phyloP scores from a whole-genome alignment of 2,888 invertebrate genomes.

The Encarsia formosa region DNA sequence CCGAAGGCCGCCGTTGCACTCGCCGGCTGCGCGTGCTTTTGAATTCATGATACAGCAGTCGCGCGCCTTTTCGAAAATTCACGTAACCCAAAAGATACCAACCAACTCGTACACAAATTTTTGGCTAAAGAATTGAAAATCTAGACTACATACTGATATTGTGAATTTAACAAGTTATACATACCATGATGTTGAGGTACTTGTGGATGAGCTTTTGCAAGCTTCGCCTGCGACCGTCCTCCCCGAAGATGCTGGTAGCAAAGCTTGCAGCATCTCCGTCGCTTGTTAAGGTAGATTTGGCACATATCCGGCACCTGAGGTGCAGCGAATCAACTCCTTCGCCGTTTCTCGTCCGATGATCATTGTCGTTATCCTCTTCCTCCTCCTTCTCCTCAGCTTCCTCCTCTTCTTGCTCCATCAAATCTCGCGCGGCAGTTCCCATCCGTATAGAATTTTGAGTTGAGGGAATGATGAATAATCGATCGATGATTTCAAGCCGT shows the following conservation, averaged over 20 bases:
- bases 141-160: too few species aligned
- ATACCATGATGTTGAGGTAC: conserved; percentile 66
- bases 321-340: not conserved
- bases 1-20: too few species aligned
- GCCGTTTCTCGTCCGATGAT: not conserved
- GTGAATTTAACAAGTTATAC: conserved; percentile 31
- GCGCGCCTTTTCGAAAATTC: too few species aligned
- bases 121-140: too few species aligned
- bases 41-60: too few species aligned
- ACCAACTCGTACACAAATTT: too few species aligned
- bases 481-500: too few species aligned
- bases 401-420: conserved; percentile 14
- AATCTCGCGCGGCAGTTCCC: conserved; percentile 33
- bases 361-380: conserved; percentile 26
- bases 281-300: not conserved
- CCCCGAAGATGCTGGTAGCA: conserved; percentile 48
- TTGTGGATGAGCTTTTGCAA: conserved; percentile 65
- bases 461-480: too few species aligned
- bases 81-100: too few species aligned
- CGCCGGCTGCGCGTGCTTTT: too few species aligned
- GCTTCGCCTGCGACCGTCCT: conserved; percentile 63
- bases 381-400: conserved; percentile 28
- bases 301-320: not conserved
- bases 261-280: conserved; percentile 40
- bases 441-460: too few species aligned